These are phyloP conservation scores for Hypothenemus hampei DNA, from an alignment of 1,140 invertebrate species.

Conservation along the genomic window DNA sequence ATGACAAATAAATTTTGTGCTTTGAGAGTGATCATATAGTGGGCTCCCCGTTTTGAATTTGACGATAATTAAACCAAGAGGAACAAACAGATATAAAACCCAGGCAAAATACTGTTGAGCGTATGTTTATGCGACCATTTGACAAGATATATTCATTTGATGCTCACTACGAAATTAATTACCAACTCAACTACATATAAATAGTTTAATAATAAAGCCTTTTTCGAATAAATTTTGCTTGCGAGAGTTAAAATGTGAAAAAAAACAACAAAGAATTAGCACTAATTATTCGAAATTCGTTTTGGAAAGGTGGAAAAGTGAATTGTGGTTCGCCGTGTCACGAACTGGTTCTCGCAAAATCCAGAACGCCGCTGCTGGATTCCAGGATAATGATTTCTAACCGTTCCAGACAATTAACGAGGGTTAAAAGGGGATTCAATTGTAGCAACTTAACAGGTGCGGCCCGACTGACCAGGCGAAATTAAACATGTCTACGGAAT, in stretches of 20 bases:
- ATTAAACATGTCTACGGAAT: conserved; percentile 41
- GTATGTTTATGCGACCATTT: conserved; percentile 24
- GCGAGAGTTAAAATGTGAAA: too few relatives aligned
- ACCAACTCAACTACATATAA: conserved; percentile 25
- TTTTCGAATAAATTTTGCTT: conserved; percentile 24
- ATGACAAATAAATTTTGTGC: conserved; percentile 43
- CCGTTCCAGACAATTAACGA: conserved; percentile 45
- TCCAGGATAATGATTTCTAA: conserved; percentile 46
- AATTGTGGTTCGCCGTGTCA: conserved; percentile 23
- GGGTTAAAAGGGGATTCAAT: conserved; percentile 45
- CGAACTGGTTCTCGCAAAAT: conserved; percentile 15
- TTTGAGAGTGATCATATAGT: conserved; percentile 34
- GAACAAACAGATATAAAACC: conserved; percentile 35
- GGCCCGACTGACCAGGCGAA: conserved; percentile 39
- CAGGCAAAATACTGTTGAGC: conserved; percentile 30
- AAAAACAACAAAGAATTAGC: too few relatives aligned
- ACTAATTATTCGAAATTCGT: too few relatives aligned
- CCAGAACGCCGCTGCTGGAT: conserved; percentile 19
- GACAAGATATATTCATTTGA: conserved; percentile 28
- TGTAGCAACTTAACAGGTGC: conserved; percentile 46
- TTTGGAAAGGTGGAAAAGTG: conserved; percentile 22
- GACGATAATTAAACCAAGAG: conserved; percentile 38
- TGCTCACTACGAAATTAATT: conserved; percentile 24
- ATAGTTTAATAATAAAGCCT: conserved; percentile 28
- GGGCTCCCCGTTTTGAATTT: conserved; percentile 36